Evolutionary conservation across 2,113 vertebrate species (phyloP).

Genomic region (Etheostoma cragini): DNA sequence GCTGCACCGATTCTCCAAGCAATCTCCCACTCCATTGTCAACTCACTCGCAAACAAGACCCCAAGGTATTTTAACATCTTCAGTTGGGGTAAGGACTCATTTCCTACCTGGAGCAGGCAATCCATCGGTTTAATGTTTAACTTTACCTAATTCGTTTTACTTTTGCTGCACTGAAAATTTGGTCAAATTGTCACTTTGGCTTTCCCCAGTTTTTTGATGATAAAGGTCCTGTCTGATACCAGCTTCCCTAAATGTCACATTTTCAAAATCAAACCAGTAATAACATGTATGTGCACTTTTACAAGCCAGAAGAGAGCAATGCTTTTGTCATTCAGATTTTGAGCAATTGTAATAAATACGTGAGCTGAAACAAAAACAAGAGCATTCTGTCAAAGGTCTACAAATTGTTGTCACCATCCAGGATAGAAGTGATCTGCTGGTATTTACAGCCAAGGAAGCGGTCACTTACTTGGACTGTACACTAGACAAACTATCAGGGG

Average conservation of each 20-base stretch:
- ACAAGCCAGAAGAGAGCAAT: neutral
- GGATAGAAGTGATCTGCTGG: constrained; percentile 39
- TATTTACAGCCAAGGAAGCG: neutral
- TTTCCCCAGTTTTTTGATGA: too few species aligned
- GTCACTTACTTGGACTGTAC: too few species aligned
- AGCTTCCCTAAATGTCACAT: neutral
- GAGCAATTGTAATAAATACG: constrained; percentile 8
- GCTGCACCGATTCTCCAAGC: too few species aligned
- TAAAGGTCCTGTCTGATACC: neutral
- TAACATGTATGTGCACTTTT: constrained; percentile 11
- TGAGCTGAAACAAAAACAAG: constrained; percentile 16
- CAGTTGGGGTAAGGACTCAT: too few species aligned
- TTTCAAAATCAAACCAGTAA: neutral
- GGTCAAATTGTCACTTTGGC: neutral
- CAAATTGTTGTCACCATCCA: constrained; percentile 34
- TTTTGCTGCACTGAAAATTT: too few species aligned
- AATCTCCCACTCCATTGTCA: too few species aligned
- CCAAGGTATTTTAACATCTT: too few species aligned
- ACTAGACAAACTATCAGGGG: too few species aligned
- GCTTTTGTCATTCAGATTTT: constrained; percentile 18
- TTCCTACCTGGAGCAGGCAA: too few species aligned
- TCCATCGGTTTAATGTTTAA: too few species aligned
- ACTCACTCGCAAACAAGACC: too few species aligned
- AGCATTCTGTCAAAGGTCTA: constrained; percentile 21
- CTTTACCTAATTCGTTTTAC: too few species aligned